Percentiles rank a stretch among this genome's conserved stretches.
Evolutionary conservation across 2,888 invertebrate genomes (phyloP).

Genomic region (Zootermopsis nevadensis): DNA sequence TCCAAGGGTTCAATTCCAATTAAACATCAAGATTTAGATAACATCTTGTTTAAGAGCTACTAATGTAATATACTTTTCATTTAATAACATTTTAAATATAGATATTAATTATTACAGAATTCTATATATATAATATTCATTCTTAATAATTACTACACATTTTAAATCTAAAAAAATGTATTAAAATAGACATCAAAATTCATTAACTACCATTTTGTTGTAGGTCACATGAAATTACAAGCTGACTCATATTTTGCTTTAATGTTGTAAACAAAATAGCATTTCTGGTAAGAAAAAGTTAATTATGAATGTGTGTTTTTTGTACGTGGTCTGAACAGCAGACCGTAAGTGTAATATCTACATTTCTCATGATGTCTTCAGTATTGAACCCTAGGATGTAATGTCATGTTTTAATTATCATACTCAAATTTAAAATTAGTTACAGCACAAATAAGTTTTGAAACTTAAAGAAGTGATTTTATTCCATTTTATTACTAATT

Average conservation of each 20-base stretch:
- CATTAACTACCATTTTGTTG: neutral
- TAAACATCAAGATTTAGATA: conserved; percentile 9
- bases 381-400: conserved; percentile 40
- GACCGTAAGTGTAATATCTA: neutral
- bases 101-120: conserved; percentile 10
- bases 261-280: neutral
- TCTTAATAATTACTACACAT: neutral
- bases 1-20: conserved; percentile 39
- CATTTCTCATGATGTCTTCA: conserved; percentile 15
- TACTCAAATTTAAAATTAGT: conserved; percentile 36
- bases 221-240: neutral
- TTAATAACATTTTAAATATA: neutral
- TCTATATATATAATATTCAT: conserved; percentile 1
- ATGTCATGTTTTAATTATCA: conserved; percentile 34
- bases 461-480: conserved; percentile 35
- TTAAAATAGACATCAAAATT: neutral
- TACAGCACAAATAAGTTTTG: conserved; percentile 41
- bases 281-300: neutral
- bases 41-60: neutral
- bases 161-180: neutral
- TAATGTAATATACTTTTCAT: neutral
- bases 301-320: neutral
- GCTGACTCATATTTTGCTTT: neutral
- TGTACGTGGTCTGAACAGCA: neutral
- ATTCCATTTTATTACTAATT: conserved; percentile 42